phyloP scores from a whole-genome alignment of 2,797 vertebrate species.

The Falco concolor region DNA sequence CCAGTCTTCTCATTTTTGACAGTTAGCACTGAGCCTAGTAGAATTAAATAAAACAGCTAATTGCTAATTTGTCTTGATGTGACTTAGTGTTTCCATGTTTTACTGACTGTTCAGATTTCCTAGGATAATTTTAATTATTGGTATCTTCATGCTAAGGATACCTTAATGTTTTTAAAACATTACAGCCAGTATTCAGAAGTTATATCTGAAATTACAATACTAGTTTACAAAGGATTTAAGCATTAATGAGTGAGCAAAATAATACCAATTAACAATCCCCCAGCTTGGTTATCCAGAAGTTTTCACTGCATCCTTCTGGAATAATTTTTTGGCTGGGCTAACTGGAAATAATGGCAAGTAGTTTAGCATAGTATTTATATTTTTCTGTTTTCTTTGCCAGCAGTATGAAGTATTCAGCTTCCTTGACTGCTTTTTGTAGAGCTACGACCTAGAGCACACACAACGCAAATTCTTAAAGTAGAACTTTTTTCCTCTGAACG shows the following conservation, averaged over 20 bases:
- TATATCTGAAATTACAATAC: not conserved
- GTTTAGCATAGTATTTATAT: not conserved
- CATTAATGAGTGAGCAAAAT: not conserved
- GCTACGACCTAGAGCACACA: not conserved
- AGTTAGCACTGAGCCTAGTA: not conserved
- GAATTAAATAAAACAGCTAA: not conserved
- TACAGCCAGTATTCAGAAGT: not conserved
- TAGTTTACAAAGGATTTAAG: not conserved
- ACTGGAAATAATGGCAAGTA: not conserved
- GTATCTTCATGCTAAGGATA: not conserved
- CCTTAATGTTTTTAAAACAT: not conserved
- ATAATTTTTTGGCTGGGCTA: not conserved
- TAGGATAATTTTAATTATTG: not conserved
- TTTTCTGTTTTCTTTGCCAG: not conserved
- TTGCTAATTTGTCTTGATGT: not conserved
- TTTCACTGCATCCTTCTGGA: not conserved
- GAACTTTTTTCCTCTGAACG: not conserved
- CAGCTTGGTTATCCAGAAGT: not conserved
- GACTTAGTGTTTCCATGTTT: not conserved
- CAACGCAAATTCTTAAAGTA: not conserved
- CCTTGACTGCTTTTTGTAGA: not conserved
- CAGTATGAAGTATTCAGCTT: not conserved
- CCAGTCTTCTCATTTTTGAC: not conserved
- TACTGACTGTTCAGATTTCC: not conserved
- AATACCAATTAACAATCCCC: not conserved